phyloP scores from a whole-genome alignment of 2,113 vertebrate species.

The Herpailurus yagouaroundi region DNA sequence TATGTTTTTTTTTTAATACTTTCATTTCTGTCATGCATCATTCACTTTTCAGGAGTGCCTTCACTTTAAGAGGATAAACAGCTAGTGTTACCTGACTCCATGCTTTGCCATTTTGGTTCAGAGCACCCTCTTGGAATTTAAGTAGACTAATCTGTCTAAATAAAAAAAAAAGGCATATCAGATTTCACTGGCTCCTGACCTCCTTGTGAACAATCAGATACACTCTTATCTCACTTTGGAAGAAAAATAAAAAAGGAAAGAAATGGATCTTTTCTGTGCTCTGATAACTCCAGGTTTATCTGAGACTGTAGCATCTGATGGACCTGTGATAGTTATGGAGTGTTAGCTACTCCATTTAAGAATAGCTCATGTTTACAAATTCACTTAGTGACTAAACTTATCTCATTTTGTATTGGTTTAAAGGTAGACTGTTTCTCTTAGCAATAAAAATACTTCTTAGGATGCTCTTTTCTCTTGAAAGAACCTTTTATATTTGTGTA shows the following conservation, averaged over 20 bases:
- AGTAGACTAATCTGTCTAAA: slow-evolving; percentile 15
- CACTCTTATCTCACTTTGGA: neutral
- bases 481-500: neutral
- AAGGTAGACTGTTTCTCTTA: neutral
- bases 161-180: neutral
- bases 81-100: neutral
- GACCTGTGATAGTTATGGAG: neutral
- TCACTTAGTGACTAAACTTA: neutral
- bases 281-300: neutral
- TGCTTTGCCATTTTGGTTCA: neutral
- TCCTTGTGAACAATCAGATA: neutral
- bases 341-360: neutral
- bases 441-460: neutral
- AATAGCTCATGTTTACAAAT: neutral
- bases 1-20: neutral
- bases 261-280: neutral
- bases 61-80: neutral
- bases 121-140: neutral
- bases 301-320: neutral
- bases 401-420: neutral
- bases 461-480: slow-evolving; percentile 5
- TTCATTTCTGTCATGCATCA: neutral
- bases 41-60: slow-evolving; percentile 14
- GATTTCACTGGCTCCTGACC: neutral
- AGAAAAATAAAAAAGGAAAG: neutral